Evolutionary conservation across 2,888 invertebrate species (phyloP).

Genomic region (Operophtera brumata): DNA sequence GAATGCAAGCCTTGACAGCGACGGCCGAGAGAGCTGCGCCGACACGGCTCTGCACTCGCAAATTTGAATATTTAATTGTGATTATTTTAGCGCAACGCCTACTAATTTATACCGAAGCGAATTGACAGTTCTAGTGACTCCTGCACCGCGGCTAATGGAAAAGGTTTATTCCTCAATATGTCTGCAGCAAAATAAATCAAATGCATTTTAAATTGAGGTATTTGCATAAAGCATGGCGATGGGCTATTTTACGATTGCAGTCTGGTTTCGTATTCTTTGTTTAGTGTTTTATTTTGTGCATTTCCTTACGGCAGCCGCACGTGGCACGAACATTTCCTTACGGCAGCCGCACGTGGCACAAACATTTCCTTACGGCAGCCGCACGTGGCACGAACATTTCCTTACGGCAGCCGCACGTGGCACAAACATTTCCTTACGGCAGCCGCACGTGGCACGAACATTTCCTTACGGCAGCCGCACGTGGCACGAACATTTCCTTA

Average conservation of each 20-base stretch:
- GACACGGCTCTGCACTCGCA: slow-evolving; percentile 73
- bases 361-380: slow-evolving; percentile 57
- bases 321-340: slow-evolving; percentile 64
- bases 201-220: slow-evolving; percentile 58
- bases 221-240: slow-evolving; percentile 54
- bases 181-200: slow-evolving; percentile 50
- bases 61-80: slow-evolving; percentile 72
- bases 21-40: slow-evolving; percentile 53
- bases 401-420: slow-evolving; percentile 55
- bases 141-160: slow-evolving; percentile 50
- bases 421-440: slow-evolving; percentile 60
- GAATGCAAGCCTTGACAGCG: slow-evolving; percentile 71
- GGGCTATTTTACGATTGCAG: slow-evolving; percentile 63
- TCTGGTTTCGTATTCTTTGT: slow-evolving; percentile 62
- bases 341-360: slow-evolving; percentile 53
- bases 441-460: slow-evolving; percentile 59
- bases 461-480: slow-evolving; percentile 57
- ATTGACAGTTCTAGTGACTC: slow-evolving; percentile 56
- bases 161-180: slow-evolving; percentile 51
- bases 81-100: slow-evolving; percentile 62
- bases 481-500: slow-evolving; percentile 65
- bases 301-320: slow-evolving; percentile 57
- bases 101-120: slow-evolving; percentile 63
- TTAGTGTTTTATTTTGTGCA: slow-evolving; percentile 67
- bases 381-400: slow-evolving; percentile 66